Conservation (phyloP, 1,140 invertebrate genomes). For the Penaeus chinensis region DNA sequence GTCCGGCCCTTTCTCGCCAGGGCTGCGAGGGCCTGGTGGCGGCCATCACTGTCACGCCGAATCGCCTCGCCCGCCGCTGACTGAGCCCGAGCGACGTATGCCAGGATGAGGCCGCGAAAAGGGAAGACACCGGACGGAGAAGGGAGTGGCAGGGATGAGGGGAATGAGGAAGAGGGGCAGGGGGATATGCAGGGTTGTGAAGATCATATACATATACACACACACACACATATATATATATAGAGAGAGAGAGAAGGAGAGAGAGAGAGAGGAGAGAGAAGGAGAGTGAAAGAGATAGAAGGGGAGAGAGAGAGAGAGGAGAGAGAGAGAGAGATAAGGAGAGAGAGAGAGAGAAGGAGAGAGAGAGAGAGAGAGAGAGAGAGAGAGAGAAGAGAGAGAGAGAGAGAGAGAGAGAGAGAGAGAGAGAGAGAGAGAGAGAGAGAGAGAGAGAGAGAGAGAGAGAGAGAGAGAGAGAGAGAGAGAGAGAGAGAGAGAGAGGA, state of each 20-base stretch:
- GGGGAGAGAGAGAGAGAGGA: no score
- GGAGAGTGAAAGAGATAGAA: no score
- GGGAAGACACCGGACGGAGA: neutral
- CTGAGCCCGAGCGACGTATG: neutral
- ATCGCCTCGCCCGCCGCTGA: no score
- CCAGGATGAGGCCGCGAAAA: no score
- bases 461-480: neutral
- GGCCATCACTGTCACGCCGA: neutral
- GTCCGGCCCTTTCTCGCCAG: neutral
- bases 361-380: conserved; percentile 12
- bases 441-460: no score
- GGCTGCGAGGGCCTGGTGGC: no score
- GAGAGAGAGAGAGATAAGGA: neutral
- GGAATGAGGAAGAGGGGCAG: neutral
- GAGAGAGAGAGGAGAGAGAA: neutral
- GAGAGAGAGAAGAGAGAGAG: conserved; percentile 10
- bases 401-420: conserved; percentile 33
- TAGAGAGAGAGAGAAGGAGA: neutral
- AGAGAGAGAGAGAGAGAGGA: neutral
- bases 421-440: neutral
- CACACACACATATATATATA: neutral
- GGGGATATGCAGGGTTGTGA: neutral
- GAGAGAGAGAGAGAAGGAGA: neutral
- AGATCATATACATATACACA: no score
- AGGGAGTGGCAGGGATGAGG: neutral